Conservation (phyloP, 2,113 vertebrate genomes). For the Caretta caretta region DNA sequence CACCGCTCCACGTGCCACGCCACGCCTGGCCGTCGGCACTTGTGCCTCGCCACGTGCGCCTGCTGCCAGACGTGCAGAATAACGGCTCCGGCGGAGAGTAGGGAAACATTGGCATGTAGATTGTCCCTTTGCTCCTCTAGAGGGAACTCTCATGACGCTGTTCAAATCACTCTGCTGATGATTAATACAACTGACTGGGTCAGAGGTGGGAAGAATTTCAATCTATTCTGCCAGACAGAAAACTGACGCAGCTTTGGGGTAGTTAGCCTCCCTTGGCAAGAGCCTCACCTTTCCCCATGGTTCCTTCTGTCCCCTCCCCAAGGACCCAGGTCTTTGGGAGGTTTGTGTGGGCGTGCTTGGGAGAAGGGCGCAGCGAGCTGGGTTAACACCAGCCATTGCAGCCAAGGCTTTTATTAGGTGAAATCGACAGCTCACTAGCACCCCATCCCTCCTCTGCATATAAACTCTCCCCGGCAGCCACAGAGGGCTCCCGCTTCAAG, state of each 20-base stretch:
- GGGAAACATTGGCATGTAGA: neutral
- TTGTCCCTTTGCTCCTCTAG: slow-evolving; percentile 56
- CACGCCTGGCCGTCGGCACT: neutral
- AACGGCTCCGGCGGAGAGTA: rapidly evolving
- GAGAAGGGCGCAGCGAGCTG: neutral
- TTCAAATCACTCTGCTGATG: neutral
- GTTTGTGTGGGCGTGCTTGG: neutral
- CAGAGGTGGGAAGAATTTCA: neutral
- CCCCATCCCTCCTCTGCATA: neutral
- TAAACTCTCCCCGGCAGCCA: neutral
- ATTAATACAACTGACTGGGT: neutral
- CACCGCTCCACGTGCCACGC: neutral
- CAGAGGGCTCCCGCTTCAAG: neutral
- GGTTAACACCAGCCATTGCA: neutral
- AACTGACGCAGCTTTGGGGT: neutral
- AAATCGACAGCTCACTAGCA: too few relatives aligned
- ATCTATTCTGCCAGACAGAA: neutral
- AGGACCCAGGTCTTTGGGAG: neutral
- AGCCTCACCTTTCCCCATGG: neutral
- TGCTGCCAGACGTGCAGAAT: neutral
- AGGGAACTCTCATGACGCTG: slow-evolving; percentile 49
- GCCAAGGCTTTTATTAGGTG: too few relatives aligned
- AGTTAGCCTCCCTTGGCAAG: neutral
- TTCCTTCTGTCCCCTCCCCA: neutral
- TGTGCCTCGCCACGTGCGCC: neutral